A percentile compares a stretch with the other conserved stretches of the same genome.
These are phyloP conservation scores for Trogon surrucura DNA, from an alignment of 2,113 vertebrate species.

Conservation along the genomic window DNA sequence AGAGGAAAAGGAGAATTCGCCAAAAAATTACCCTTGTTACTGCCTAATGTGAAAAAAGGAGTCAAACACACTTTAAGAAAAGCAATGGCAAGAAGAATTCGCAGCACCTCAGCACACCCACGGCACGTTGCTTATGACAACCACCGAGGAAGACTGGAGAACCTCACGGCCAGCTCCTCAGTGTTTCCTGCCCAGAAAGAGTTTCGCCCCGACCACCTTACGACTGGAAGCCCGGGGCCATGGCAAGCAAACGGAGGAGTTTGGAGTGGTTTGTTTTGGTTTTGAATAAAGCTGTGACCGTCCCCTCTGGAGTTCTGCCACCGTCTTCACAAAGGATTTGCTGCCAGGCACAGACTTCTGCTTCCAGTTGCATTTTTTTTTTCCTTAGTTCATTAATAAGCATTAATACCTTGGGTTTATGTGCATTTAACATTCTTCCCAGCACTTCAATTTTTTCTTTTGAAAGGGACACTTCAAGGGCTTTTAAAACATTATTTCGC, in stretches of 20 bases:
- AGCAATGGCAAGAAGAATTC: neutral
- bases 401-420: neutral
- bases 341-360: neutral
- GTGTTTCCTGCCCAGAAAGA: neutral
- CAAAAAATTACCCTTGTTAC: neutral
- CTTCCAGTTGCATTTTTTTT: neutral
- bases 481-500: neutral
- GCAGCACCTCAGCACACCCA: neutral
- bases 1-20: neutral
- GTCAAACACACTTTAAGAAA: neutral
- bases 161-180: neutral
- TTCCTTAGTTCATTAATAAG: conserved; percentile 11
- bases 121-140: fast-evolving
- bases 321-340: neutral
- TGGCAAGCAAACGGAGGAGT: neutral
- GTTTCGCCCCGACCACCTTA: neutral
- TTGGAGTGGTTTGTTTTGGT: neutral
- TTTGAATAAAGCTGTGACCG: neutral
- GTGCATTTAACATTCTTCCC: neutral
- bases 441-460: neutral
- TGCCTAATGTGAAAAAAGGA: neutral
- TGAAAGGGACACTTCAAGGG: conserved; percentile 49
- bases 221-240: neutral
- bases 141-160: neutral
- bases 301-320: neutral